Conservation (phyloP, 2,888 invertebrate species). For the Seira ritae region DNA sequence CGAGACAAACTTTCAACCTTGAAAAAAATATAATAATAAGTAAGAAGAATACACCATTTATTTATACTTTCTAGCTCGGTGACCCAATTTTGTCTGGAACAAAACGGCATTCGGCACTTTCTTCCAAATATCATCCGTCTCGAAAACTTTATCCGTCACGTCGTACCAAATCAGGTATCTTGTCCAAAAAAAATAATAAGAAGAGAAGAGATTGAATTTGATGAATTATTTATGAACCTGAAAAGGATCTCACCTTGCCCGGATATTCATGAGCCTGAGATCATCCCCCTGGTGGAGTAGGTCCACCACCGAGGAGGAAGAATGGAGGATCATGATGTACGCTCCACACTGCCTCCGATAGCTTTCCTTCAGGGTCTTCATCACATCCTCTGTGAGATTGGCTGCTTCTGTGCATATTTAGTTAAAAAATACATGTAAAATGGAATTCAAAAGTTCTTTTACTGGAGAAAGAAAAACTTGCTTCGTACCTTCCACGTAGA, state of each 20-base stretch:
- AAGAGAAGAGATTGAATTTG: too few relatives aligned
- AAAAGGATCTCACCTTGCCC: slow-evolving; percentile 66
- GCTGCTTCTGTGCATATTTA: slow-evolving; percentile 18
- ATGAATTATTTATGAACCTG: too few relatives aligned
- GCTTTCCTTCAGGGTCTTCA: slow-evolving; percentile 63
- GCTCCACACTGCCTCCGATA: slow-evolving; percentile 68
- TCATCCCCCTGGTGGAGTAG: slow-evolving; percentile 70
- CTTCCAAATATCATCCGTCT: slow-evolving; percentile 70
- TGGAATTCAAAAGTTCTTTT: too few relatives aligned
- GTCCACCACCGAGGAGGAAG: slow-evolving; percentile 38
- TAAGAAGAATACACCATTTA: not conserved
- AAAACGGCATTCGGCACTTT: slow-evolving; percentile 71
- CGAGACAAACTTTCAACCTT: not conserved
- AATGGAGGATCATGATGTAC: slow-evolving; percentile 67
- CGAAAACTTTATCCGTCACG: slow-evolving; percentile 59
- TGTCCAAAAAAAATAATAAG: too few relatives aligned
- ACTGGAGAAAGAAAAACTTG: too few relatives aligned
- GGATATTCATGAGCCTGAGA: slow-evolving; percentile 68
- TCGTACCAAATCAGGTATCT: slow-evolving; percentile 73
- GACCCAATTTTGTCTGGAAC: slow-evolving; percentile 66
- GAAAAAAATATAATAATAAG: too few relatives aligned
- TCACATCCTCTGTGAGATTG: slow-evolving; percentile 54
- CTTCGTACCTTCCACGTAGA: slow-evolving; percentile 52
- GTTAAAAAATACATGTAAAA: too few relatives aligned
- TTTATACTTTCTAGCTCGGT: slow-evolving; percentile 45